phyloP scores from a whole-genome alignment of 2,888 invertebrate genomes.

The Teleogryllus oceanicus region DNA sequence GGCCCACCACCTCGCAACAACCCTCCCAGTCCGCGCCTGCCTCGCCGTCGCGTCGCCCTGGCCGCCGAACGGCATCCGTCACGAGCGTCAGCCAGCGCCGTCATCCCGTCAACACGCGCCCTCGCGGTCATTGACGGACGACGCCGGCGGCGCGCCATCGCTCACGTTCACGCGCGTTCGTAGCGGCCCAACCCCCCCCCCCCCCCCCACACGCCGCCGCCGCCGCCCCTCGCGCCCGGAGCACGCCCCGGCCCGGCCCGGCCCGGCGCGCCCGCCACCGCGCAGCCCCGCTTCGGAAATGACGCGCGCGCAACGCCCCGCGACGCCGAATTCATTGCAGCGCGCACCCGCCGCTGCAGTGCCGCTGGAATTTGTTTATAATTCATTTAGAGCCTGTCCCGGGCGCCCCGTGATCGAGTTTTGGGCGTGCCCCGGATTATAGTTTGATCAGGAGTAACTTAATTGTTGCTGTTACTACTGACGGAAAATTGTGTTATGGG shows the following conservation, averaged over 20 bases:
- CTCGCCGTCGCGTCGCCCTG: too few relatives aligned
- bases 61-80: too few relatives aligned
- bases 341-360: background rate
- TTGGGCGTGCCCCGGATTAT: background rate
- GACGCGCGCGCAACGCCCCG: background rate
- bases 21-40: too few relatives aligned
- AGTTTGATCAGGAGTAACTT: slow-evolving; percentile 11
- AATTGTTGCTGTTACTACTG: background rate
- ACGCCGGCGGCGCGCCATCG: background rate
- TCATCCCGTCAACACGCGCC: background rate
- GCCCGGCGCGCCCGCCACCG: background rate
- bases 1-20: too few relatives aligned
- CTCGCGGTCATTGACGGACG: background rate
- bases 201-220: background rate
- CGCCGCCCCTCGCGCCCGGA: background rate
- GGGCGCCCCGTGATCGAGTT: background rate
- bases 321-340: background rate
- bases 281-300: background rate
- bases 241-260: background rate
- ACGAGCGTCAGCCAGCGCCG: too few relatives aligned
- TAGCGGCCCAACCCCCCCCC: background rate
- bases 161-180: background rate
- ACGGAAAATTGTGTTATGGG: background rate
- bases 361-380: slow-evolving; percentile 18
- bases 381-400: slow-evolving; percentile 3